phyloP scores from a whole-genome alignment of 2,888 invertebrate species.

The Chironomus tentans region DNA sequence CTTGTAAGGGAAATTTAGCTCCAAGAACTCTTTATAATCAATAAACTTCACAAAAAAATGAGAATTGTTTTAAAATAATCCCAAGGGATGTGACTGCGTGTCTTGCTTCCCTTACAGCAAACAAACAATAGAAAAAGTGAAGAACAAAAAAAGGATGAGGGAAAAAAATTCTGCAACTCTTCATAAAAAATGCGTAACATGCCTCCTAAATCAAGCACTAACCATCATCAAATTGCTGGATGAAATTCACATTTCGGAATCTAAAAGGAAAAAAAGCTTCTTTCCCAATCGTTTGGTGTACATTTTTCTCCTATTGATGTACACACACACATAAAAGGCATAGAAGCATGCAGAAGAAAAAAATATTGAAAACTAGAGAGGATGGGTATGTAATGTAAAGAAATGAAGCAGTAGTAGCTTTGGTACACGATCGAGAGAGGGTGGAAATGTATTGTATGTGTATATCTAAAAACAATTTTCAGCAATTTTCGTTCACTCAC shows the following conservation, averaged over 20 bases:
- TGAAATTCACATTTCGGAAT: not conserved
- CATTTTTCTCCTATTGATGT: not conserved
- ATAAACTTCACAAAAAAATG: no score
- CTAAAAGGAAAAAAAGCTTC: not conserved
- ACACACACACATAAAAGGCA: not conserved
- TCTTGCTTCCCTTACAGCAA: no score
- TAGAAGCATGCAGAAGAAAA: not conserved
- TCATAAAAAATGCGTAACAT: not conserved
- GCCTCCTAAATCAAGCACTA: not conserved
- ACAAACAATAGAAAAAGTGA: no score
- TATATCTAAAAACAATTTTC: constrained; percentile 10
- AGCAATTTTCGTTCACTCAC: constrained; percentile 1
- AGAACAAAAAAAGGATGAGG: not conserved
- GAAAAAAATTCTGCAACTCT: not conserved
- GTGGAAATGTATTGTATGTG: not conserved
- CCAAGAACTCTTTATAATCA: no score
- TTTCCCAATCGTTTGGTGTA: not conserved
- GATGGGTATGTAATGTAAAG: not conserved
- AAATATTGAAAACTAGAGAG: not conserved
- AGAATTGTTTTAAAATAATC: no score
- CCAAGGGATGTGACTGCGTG: no score
- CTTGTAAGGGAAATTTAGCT: no score
- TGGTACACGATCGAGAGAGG: not conserved
- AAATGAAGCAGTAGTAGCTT: not conserved
- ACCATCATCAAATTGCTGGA: not conserved